Conservation (phyloP, 92 coral and sea anemone species). For the Isaurus tuberculatus region DNA sequence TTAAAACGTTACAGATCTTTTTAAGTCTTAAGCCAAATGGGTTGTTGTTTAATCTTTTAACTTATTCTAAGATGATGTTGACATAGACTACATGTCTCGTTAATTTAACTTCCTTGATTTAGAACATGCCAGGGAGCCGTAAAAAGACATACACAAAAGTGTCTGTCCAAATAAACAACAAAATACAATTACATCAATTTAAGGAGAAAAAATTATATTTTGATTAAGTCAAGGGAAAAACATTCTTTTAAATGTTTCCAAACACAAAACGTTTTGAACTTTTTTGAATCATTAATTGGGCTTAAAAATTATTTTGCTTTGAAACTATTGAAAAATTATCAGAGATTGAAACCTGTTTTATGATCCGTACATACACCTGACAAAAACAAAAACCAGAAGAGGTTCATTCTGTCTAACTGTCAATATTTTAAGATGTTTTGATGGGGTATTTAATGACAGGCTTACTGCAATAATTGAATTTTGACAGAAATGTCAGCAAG, state of each 20-base stretch:
- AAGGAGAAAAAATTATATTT: background rate
- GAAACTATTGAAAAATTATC: too few relatives aligned
- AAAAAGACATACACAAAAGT: too few relatives aligned
- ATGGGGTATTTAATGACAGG: background rate
- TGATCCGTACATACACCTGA: background rate
- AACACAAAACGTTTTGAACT: too few relatives aligned
- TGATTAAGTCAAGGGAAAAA: too few relatives aligned
- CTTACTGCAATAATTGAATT: background rate
- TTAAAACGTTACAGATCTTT: background rate
- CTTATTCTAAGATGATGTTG: background rate
- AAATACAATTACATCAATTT: too few relatives aligned
- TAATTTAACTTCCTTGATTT: background rate
- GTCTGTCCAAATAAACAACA: too few relatives aligned
- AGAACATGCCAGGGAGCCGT: background rate
- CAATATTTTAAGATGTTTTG: background rate
- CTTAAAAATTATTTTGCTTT: too few relatives aligned
- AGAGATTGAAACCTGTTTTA: background rate
- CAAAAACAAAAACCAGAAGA: background rate
- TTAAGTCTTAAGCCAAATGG: background rate
- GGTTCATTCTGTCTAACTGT: background rate
- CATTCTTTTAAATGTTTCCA: too few relatives aligned
- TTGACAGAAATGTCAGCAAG: too few relatives aligned
- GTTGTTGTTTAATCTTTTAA: background rate
- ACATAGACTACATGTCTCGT: background rate
- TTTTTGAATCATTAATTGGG: too few relatives aligned